These are phyloP conservation scores for Arremon aurantiirostris DNA, from an alignment of 2,797 vertebrate genomes.

Conservation along the genomic window DNA sequence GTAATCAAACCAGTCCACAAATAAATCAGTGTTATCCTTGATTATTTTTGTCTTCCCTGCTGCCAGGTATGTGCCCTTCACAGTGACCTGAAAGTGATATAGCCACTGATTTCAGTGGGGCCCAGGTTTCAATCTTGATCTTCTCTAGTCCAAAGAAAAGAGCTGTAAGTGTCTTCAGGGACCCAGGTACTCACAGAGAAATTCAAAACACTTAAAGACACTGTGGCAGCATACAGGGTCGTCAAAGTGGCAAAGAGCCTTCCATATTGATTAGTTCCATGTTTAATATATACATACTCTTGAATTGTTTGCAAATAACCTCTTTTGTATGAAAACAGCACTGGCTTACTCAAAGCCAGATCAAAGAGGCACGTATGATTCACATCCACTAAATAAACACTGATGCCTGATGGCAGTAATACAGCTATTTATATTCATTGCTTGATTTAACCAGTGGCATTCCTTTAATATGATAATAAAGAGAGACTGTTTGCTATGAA, in stretches of 20 bases:
- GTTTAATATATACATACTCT: conserved; percentile 77
- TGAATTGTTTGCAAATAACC: conserved; percentile 77
- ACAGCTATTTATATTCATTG: conserved; percentile 84
- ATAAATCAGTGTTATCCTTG: conserved; percentile 46
- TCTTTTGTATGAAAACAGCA: conserved; percentile 77
- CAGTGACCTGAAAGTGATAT: neutral
- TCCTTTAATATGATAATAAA: conserved; percentile 84
- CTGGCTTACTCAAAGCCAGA: conserved; percentile 76
- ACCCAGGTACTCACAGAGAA: conserved; percentile 12
- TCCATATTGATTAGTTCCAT: conserved; percentile 77
- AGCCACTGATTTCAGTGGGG: neutral
- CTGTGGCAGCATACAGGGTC: neutral
- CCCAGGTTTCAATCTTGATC: conserved; percentile 23
- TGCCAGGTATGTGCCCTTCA: neutral
- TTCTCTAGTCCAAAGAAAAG: neutral
- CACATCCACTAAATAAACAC: conserved; percentile 81
- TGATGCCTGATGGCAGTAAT: conserved; percentile 83
- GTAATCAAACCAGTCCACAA: conserved; percentile 47
- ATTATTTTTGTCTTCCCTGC: conserved; percentile 39
- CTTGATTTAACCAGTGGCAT: conserved; percentile 82
- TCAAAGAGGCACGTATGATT: conserved; percentile 76
- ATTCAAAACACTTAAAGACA: conserved; percentile 35
- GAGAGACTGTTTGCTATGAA: conserved; percentile 74
- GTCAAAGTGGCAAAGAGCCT: conserved; percentile 71
- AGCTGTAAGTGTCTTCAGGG: conserved; percentile 2